These are phyloP conservation scores for Tapirus terrestris DNA, from an alignment of 2,113 vertebrate genomes.

Conservation along the genomic window DNA sequence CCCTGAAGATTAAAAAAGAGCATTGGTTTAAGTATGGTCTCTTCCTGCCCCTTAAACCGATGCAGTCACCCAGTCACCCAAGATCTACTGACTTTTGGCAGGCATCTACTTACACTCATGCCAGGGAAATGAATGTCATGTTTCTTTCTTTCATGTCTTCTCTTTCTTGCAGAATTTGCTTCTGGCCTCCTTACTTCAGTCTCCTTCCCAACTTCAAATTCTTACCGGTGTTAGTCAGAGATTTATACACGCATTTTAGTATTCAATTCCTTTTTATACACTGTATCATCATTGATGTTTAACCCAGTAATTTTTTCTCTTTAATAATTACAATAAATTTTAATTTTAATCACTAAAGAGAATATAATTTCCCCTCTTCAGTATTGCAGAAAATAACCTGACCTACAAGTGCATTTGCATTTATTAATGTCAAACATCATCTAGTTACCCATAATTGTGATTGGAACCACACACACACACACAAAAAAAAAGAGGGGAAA, in stretches of 20 bases:
- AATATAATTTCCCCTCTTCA: neutral
- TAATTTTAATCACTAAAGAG: constrained; percentile 41
- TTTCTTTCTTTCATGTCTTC: neutral
- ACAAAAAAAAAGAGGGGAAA: neutral
- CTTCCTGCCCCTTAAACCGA: neutral
- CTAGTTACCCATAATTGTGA: constrained; percentile 37
- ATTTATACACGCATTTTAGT: neutral
- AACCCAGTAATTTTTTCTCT: constrained; percentile 1
- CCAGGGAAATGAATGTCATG: neutral
- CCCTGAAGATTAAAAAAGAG: neutral
- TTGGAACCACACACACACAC: neutral
- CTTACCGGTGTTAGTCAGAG: neutral
- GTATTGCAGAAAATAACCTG: neutral
- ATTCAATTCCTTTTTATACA: neutral
- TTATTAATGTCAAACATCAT: constrained; percentile 62
- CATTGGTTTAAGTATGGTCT: neutral
- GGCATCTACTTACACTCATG: neutral
- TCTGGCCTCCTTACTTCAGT: neutral
- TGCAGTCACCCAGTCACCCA: neutral
- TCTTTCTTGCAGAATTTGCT: neutral
- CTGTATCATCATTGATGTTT: neutral
- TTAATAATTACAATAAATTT: constrained; percentile 57
- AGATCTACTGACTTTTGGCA: neutral
- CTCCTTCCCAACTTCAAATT: neutral
- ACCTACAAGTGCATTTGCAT: constrained; percentile 48